Conservation (phyloP, 2,888 invertebrate species). For the Merodon equestris region DNA sequence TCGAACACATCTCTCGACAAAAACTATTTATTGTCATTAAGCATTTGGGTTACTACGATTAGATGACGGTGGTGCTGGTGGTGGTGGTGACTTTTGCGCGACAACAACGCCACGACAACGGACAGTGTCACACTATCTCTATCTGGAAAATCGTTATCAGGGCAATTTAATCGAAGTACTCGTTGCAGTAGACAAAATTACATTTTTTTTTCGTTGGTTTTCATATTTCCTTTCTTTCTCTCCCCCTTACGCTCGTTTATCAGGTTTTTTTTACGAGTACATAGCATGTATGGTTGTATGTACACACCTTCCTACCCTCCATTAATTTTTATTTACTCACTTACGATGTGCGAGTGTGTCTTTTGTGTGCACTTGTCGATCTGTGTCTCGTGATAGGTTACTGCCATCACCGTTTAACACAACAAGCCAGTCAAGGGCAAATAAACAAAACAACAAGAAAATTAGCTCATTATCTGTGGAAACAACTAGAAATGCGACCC, state of each 20-base stretch:
- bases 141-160: slow-evolving; percentile 58
- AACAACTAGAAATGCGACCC: neutral
- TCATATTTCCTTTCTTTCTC: neutral
- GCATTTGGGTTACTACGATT: neutral
- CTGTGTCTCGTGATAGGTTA: slow-evolving; percentile 40
- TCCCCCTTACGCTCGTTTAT: slow-evolving; percentile 33
- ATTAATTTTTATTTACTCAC: slow-evolving; percentile 28
- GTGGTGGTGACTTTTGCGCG: too few relatives aligned
- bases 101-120: too few relatives aligned
- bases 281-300: too few relatives aligned
- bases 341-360: slow-evolving; percentile 28
- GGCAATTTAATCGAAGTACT: slow-evolving; percentile 57
- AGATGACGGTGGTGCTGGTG: too few relatives aligned
- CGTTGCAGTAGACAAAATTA: slow-evolving; percentile 20
- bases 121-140: slow-evolving; percentile 28
- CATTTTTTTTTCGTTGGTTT: slow-evolving; percentile 18
- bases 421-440: neutral
- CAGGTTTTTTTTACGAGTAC: slow-evolving; percentile 33
- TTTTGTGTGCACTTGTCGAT: slow-evolving; percentile 35
- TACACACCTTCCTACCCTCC: slow-evolving; percentile 40
- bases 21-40: slow-evolving; percentile 44
- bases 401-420: too few relatives aligned
- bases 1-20: slow-evolving; percentile 2
- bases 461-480: slow-evolving; percentile 9
- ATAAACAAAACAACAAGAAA: slow-evolving; percentile 1